Base-by-base conservation (phyloP, 2,888 invertebrate species). In the Tetranychus piercei region DNA sequence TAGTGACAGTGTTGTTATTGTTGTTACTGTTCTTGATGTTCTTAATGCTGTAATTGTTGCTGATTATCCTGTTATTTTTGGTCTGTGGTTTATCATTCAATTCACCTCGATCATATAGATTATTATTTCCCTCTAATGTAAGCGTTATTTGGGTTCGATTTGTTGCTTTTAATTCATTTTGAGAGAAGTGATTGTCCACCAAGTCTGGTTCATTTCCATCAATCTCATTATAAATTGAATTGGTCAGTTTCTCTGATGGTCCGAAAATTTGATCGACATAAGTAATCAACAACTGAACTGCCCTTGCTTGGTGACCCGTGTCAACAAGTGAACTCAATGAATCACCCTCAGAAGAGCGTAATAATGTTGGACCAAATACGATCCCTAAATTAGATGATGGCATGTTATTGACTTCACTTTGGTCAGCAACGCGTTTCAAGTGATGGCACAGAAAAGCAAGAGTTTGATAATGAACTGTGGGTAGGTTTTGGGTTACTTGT, bases 291-390 rank as follows among this genome's bases (percentile, higher is more conserved):
- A 86, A 81, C 78, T 87, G 86, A 64, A 87, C 82, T 34, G 84
- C 83, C 74, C 84, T 81, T 23, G 85, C 85, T 79, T 86, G 86
- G 79, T 85, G 84, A 73, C 85, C 84, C 2, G 85, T 86, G 79
- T 86, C 86, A 44, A 85, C 82, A 43, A 85, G 80, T 34, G 84
- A 84, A 76, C 82, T 83, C n/a, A 85, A 80, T 4, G 84, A 84
- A 3, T 84, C 83, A 69, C 82, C 82, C 77, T 84, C 84, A 75
- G 83, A 79, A 65, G 84, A 83, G 80, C 86, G 81, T 55, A 86
- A 81, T 55, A 87, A 80, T 3, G 86, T 87, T 64, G 87, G 87
- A 44, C 86, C 86, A 80, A 87, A 86, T 44, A 87, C 86, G 75
- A 86, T 86, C 1, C 86, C 86, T 74, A 87, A 81, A 79, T 87